Conservation (phyloP, 2,797 vertebrate genomes). For the Apogon talboti region DNA sequence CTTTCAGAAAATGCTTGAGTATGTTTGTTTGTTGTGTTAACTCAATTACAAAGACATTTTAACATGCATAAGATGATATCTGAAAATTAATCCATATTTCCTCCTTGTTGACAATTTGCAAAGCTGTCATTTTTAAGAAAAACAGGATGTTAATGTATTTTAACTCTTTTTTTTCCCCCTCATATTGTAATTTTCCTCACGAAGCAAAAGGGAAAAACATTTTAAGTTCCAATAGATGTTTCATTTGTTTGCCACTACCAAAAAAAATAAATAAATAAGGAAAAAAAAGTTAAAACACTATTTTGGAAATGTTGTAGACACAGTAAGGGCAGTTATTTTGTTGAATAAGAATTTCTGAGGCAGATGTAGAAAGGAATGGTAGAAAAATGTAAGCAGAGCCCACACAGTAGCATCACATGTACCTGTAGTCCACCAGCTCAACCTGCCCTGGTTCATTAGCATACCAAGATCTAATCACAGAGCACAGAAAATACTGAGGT, state of each 20-base stretch:
- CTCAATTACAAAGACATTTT: too few relatives aligned
- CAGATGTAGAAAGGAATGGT: neutral
- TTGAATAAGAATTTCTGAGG: neutral
- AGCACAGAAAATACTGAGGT: neutral
- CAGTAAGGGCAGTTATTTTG: neutral
- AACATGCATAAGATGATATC: too few relatives aligned
- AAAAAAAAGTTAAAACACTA: neutral
- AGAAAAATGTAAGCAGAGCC: neutral
- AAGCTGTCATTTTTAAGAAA: too few relatives aligned
- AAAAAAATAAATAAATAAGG: too few relatives aligned
- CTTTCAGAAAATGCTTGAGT: neutral
- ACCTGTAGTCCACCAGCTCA: neutral
- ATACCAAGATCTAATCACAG: conserved; percentile 7
- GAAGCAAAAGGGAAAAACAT: neutral
- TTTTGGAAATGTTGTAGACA: conserved; percentile 4
- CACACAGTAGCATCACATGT: neutral
- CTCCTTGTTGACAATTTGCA: too few relatives aligned
- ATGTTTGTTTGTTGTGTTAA: too few relatives aligned
- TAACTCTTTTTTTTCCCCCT: neutral
- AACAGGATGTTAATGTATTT: too few relatives aligned
- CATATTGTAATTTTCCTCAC: neutral
- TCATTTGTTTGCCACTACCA: conserved; percentile 7
- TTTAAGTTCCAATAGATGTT: neutral
- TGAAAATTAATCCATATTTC: too few relatives aligned
- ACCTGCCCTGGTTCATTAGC: neutral